Conservation (phyloP, 2,797 vertebrate species). For the Cirrhinus molitorella region DNA sequence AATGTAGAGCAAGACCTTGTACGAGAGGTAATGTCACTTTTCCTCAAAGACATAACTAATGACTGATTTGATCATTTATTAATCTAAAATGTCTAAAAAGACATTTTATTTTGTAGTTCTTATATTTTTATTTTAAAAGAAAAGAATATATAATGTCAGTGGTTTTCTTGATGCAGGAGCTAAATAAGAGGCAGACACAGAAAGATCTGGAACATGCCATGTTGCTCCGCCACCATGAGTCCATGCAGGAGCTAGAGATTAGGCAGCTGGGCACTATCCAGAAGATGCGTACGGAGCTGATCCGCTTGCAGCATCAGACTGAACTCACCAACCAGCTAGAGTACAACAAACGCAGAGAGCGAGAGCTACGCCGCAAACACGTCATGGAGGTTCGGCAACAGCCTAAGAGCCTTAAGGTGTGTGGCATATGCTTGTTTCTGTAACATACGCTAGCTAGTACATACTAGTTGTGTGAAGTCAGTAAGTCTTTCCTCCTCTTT, state of each 20-base stretch:
- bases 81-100: too few species aligned
- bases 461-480: not conserved
- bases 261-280: slow-evolving; percentile 96
- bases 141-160: not conserved
- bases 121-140: not conserved
- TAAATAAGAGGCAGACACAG: slow-evolving; percentile 80
- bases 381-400: slow-evolving; percentile 99
- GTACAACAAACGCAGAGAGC: slow-evolving; percentile 97
- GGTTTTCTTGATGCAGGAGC: slow-evolving; percentile 44
- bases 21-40: slow-evolving; percentile 65
- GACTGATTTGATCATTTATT: not conserved
- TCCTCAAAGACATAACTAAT: not conserved
- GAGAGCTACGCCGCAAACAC: slow-evolving; percentile 95
- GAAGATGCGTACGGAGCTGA: slow-evolving; percentile 94
- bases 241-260: slow-evolving; percentile 99
- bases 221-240: slow-evolving; percentile 97
- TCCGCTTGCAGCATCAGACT: slow-evolving; percentile 95
- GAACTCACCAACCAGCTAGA: slow-evolving; percentile 99
- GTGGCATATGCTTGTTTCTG: slow-evolving; percentile 1
- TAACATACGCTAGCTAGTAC: not conserved
- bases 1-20: slow-evolving; percentile 96
- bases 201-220: slow-evolving; percentile 98
- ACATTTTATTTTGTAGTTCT: not conserved
- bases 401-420: slow-evolving; percentile 98
- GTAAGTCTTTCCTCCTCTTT: slow-evolving; percentile 11